Evolutionary conservation across 2,113 vertebrate genomes (phyloP), one percentile per base, ranked within the genome.

Genomic region (Pterocles burchelli): DNA sequence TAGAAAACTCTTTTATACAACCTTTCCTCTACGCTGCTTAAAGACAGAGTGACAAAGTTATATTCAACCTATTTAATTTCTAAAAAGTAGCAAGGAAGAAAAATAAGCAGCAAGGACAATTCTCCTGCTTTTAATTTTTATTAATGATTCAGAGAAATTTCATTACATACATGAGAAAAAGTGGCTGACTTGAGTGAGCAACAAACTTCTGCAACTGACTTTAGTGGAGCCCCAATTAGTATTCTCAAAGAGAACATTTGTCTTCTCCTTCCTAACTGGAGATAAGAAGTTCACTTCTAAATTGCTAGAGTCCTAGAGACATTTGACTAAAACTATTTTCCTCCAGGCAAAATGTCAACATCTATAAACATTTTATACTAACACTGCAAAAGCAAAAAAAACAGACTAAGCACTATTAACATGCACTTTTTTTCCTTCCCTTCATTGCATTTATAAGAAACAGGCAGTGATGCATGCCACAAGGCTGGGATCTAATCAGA

Each of bases 321-420:
- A 88, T 94, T 33, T 95, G 76, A 92, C 88, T 95, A 62, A 86
- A 84, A 89, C 43, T 66, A 45, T 88, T 86, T 88, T 84, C 79
- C 93, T 92, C 25, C 48, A 84, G 85, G 85, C 90, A 92, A 88
- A 92, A 92, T 89, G 48, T 90, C 96, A 96, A 93, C 65, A 93
- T 74, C 93, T 91, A 94, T 93, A 96, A 94, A 96, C 73, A 85
- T 93, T 95, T 97, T 83, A 91, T 83, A 96, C 71, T 80, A 89
- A 95, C 57, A 59, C 46, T 66, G 81, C 81, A 95, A 93, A 93
- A 88, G 71, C 16, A 70, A 82, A 87, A 87, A 84, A 55, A 80
- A 43, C 57, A 94, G 68, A 88, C 85, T 52, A 80, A 83, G 65
- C 65, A 66, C 83, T 94, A 93, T 84, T 93, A 92, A 89, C 10